These are phyloP conservation scores for Ochropleura plecta DNA, from an alignment of 2,888 invertebrate species.

Conservation along the genomic window DNA sequence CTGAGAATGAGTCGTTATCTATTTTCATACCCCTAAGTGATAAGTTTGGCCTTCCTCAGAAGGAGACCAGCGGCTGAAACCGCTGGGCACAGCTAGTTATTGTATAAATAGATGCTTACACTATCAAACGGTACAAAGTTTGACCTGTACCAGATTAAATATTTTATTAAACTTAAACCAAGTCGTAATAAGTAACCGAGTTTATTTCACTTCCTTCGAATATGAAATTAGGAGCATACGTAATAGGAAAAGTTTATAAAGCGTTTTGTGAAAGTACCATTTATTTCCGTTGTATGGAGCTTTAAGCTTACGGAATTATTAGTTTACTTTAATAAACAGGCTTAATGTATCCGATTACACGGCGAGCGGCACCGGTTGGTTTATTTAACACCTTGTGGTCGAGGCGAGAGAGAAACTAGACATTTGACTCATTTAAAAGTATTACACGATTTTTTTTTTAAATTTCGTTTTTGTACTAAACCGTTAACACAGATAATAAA, in stretches of 20 bases:
- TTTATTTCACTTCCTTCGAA: slow-evolving; percentile 39
- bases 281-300: slow-evolving; percentile 49
- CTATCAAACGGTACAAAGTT: slow-evolving; percentile 24
- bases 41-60: no score
- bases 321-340: slow-evolving; percentile 58
- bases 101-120: background rate
- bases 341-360: slow-evolving; percentile 63
- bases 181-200: slow-evolving; percentile 23
- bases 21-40: no score
- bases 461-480: background rate
- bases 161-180: slow-evolving; percentile 41
- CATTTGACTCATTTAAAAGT: slow-evolving; percentile 21
- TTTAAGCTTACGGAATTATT: slow-evolving; percentile 51
- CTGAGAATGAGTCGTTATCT: no score
- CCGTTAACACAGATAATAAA: background rate
- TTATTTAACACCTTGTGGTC: slow-evolving; percentile 35
- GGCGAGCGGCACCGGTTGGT: slow-evolving; percentile 39
- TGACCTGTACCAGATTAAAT: slow-evolving; percentile 29
- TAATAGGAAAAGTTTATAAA: slow-evolving; percentile 42
- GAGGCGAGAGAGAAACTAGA: slow-evolving; percentile 23
- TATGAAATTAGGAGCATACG: slow-evolving; percentile 44
- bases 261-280: slow-evolving; percentile 53
- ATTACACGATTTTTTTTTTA: background rate
- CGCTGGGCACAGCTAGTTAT: no score
- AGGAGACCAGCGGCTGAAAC: no score